Conservation (phyloP, 1,140 invertebrate genomes). For the Phocides pigmalion region DNA sequence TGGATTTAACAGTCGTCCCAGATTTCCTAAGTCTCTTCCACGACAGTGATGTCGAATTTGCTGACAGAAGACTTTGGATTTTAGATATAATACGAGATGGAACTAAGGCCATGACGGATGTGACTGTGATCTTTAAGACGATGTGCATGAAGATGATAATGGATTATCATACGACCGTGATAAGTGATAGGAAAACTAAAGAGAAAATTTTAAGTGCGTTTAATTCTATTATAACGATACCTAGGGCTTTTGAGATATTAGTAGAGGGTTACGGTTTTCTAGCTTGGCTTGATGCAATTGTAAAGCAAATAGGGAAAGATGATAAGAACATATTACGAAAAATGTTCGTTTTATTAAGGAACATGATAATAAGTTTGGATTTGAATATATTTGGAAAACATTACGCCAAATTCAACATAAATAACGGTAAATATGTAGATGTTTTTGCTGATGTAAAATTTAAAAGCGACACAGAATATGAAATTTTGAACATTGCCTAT, state of each 20-base stretch:
- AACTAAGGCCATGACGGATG: conserved; percentile 79
- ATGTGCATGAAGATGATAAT: conserved; percentile 84
- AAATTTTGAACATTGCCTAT: conserved; percentile 58
- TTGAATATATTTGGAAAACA: conserved; percentile 54
- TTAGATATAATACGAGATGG: conserved; percentile 88
- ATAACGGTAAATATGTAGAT: conserved; percentile 43
- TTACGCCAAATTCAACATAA: conserved; percentile 38
- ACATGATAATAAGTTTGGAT: conserved; percentile 58
- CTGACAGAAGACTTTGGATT: conserved; percentile 87
- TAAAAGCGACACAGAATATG: conserved; percentile 65
- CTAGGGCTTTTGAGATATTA: conserved; percentile 85
- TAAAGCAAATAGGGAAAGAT: conserved; percentile 54
- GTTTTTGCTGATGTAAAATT: conserved; percentile 56
- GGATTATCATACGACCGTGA: conserved; percentile 80
- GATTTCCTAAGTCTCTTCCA: conserved; percentile 90
- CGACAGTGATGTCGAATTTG: conserved; percentile 86
- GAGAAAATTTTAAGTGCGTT: conserved; percentile 87
- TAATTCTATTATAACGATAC: conserved; percentile 84
- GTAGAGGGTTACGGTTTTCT: conserved; percentile 86
- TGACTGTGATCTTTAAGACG: conserved; percentile 79
- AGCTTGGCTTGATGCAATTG: conserved; percentile 83
- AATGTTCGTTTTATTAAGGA: conserved; percentile 52
- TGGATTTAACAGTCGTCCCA: conserved; percentile 89
- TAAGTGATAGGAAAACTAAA: conserved; percentile 82
- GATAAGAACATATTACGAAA: conserved; percentile 52